Evolutionary conservation across 2,888 invertebrate genomes (phyloP).

Genomic region (Lasioglossum calceatum): DNA sequence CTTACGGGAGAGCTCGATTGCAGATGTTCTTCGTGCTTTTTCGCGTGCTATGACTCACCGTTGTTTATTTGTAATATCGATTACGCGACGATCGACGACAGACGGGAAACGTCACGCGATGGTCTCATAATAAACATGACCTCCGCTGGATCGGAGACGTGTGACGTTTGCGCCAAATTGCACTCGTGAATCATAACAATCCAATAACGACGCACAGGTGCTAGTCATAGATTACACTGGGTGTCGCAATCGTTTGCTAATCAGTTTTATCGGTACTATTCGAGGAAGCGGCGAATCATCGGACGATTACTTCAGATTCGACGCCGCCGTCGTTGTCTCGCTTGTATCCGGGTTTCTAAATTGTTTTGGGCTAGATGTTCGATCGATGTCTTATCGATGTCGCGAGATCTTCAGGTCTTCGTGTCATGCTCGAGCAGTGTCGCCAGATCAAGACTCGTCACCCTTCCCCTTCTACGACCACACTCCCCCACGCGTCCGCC

Average conservation of each 20-base stretch:
- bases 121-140: neutral
- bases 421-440: neutral
- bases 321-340: neutral
- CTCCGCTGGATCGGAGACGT: constrained; percentile 18
- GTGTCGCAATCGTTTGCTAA: constrained; percentile 30
- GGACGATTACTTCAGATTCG: neutral
- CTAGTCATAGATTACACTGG: constrained; percentile 9
- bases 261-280: constrained; percentile 32
- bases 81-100: neutral
- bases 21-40: neutral
- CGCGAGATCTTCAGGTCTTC: neutral
- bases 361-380: neutral
- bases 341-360: neutral
- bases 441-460: neutral
- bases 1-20: neutral
- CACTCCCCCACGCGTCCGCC: too few species aligned
- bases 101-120: neutral
- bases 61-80: constrained; percentile 12
- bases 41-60: neutral
- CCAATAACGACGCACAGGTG: constrained; percentile 13
- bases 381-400: neutral
- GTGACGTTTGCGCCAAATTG: constrained; percentile 45
- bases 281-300: constrained; percentile 10
- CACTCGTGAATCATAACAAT: constrained; percentile 32
- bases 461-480: too few species aligned